Evolutionary conservation across 1,140 invertebrate genomes (phyloP), one percentile per base, ranked within the genome.

Genomic region (Potamilus streckersoni): DNA sequence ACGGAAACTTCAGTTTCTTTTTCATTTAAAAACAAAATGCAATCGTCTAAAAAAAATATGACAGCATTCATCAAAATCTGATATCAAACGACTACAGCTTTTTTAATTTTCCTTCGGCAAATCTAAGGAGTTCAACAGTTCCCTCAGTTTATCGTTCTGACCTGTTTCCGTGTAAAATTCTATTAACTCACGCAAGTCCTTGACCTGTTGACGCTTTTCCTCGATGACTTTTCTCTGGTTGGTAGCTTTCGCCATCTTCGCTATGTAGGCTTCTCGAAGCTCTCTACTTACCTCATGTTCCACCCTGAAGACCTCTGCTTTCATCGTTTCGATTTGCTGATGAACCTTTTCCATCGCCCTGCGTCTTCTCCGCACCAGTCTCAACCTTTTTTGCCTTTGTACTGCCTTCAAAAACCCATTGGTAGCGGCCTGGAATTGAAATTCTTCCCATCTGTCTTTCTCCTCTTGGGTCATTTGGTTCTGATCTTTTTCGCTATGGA

Each of bases 261-360:
- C 49, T 27, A 20, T 17, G 63, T 69, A 74, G 2, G 73, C 73
- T 1, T 61, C 27, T 15, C 38, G 16, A 57, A 77, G 59, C 38
- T 77, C 75, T 57, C 59, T 64, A n/a, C 23, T 58, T 12, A 71
- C 75, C 13, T 13, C 61, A 15, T 77, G 63, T 62, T 77, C 75
- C 17, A 71, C 66, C 56, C 49, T 57, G 19, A 6, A 20, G 58
- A 77, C 68, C 61, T 77, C 75, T 27, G 57, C 27, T 56, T 72
- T 77, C n/a, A 77, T n/a, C 14, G 31, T 13, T 56, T 61, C 13
- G 56, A 71, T 23, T 55, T 65, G 67, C 4, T 61, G 38, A 55
- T 77, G 63, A 15, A 77, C 20, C 1, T 72, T 61, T 62, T 16
- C 60, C 23, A 77, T 49, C n/a, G 75, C 70, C 38, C 38, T 68